These are phyloP conservation scores for Brachionus asplanchnoidis DNA, from an alignment of 1,140 invertebrate genomes.

Conservation along the genomic window DNA sequence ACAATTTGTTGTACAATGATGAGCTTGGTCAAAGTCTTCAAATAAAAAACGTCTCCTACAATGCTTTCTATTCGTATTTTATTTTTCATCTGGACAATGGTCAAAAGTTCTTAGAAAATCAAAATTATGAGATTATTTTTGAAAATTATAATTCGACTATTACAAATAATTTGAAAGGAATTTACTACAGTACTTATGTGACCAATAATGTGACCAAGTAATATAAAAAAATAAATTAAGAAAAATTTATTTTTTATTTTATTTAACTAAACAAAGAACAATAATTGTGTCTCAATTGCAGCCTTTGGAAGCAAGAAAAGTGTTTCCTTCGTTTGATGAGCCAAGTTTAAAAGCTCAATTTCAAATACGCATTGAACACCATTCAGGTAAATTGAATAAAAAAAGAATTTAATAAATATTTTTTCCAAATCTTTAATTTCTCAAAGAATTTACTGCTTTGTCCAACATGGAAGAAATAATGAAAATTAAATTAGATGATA, in stretches of 20 bases:
- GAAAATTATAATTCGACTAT: conserved; percentile 25
- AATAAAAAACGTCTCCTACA: not conserved
- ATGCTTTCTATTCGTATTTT: conserved; percentile 10
- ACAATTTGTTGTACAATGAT: not conserved
- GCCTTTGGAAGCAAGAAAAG: conserved; percentile 46
- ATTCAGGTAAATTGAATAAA: conserved; percentile 4
- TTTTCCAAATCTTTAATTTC: not conserved
- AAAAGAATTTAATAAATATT: not conserved
- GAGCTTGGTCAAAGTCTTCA: not conserved
- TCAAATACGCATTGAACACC: conserved; percentile 42
- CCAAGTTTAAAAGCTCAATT: conserved; percentile 48
- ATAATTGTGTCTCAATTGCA: conserved; percentile 48
- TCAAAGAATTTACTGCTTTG: conserved; percentile 8
- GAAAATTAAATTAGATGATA: conserved; percentile 40
- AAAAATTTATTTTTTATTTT: not conserved
- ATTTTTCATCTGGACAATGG: not conserved
- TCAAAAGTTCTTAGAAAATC: not conserved
- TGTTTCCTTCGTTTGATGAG: conserved; percentile 50
- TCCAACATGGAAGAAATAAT: conserved; percentile 36
- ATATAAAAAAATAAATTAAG: not conserved
- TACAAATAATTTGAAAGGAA: conserved; percentile 38
- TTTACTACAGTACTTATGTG: conserved; percentile 34
- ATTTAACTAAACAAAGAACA: conserved; percentile 4
- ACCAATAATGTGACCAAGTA: conserved; percentile 7
- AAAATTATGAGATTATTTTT: conserved; percentile 8